Conservation (phyloP, 2,113 vertebrate species). For the Gallinago paraguaiae region DNA sequence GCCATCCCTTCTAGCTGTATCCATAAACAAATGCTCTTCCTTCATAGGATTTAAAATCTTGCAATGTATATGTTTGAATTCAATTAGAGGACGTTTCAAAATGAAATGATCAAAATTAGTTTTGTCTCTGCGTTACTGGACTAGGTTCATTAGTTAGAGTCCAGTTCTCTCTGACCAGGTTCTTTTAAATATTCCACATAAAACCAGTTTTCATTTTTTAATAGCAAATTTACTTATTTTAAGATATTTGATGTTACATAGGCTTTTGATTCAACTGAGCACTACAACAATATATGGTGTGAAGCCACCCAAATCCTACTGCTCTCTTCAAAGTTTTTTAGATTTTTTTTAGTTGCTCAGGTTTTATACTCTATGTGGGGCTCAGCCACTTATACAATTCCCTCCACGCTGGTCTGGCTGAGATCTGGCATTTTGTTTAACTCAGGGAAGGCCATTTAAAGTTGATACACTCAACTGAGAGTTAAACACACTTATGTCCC, state of each 20-base stretch:
- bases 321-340: neutral
- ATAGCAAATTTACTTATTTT: neutral
- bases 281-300: neutral
- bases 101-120: slow-evolving; percentile 22
- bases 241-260: neutral
- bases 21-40: neutral
- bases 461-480: neutral
- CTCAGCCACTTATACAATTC: neutral
- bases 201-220: neutral
- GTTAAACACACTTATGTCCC: neutral
- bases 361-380: neutral
- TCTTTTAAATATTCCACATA: neutral
- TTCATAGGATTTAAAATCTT: neutral
- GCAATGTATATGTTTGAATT: slow-evolving; percentile 26
- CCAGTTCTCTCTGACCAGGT: neutral
- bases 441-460: neutral
- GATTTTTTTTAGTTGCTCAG: neutral
- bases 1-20: neutral
- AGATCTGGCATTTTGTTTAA: neutral
- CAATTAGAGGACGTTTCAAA: slow-evolving; percentile 20
- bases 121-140: neutral
- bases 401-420: neutral
- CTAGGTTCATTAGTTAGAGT: neutral
- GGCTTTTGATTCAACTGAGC: neutral
- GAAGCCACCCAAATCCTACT: neutral